Evolutionary conservation across 2,888 invertebrate species (phyloP).

Genomic region (Cephus spinipes): DNA sequence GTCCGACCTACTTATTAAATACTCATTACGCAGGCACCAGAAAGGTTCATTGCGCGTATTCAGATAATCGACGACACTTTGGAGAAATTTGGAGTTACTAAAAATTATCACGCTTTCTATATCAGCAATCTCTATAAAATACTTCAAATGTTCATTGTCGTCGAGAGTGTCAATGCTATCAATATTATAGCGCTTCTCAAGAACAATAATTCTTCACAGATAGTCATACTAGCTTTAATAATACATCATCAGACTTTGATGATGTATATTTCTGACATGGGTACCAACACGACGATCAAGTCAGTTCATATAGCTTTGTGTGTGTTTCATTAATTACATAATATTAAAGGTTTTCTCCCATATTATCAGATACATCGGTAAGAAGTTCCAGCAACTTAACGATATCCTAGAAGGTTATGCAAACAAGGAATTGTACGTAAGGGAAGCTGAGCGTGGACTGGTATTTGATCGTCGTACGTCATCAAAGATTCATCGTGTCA

Average conservation of each 20-base stretch:
- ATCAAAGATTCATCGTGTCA: not conserved
- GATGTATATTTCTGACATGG: not conserved
- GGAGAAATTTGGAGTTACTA: not conserved
- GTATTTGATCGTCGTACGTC: not conserved
- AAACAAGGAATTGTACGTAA: not conserved
- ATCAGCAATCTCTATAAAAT: not conserved
- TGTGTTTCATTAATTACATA: not conserved
- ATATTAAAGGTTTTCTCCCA: not conserved
- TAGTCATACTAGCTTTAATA: not conserved
- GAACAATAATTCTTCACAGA: not conserved
- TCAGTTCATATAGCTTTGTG: not conserved
- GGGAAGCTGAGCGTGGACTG: not conserved
- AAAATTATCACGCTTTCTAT: not conserved
- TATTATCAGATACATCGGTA: not conserved
- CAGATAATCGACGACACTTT: not conserved
- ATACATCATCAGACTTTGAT: not conserved
- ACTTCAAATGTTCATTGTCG: not conserved
- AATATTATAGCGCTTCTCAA: not conserved
- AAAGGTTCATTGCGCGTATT: not conserved
- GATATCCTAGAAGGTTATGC: not conserved
- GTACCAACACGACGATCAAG: not conserved
- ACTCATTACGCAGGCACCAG: not conserved
- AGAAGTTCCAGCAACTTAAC: slow-evolving; percentile 1
- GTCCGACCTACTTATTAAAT: not conserved
- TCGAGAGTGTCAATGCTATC: not conserved